Evolutionary conservation across 2,113 vertebrate species (phyloP), one percentile per base, ranked within the genome.

Genomic region (Upupa epops): DNA sequence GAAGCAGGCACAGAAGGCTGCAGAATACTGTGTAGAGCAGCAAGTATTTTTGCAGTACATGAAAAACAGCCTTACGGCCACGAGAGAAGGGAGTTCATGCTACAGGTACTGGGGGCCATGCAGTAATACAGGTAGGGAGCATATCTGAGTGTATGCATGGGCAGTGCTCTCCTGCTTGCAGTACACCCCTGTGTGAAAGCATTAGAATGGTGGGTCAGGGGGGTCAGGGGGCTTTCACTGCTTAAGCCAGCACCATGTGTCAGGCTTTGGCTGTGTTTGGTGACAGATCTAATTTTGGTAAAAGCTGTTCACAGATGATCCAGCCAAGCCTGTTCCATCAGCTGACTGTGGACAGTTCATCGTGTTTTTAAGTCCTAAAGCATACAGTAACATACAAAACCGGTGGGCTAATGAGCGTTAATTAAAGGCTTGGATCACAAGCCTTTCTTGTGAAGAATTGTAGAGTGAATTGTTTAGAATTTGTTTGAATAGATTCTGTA

Each of bases 121-220:
- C 45, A 36, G 6, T 5, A 22, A 31, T 6, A 11, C 4, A 37
- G 66, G 66, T 3, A 29, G 37, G 60, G 73, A 90, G 46, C 0
- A 0, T 32, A 3, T 9, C 13, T 8, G 5, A 5, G 31, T 7
- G 24, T 7, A 1, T 3, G 3, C 8, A 6, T 2, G 31, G 65
- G 26, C 71, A 70, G 36, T 14, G 12, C 52, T 34, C 46, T 54
- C 24, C 36, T 55, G 6, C 20, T 48, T 60, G 29, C n/a, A 12
- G 49, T 6, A 51, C 28, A n/a, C 28, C 8, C 37, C 61, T 52
- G 52, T 0, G 5, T 60, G 42, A 74, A 36, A 72, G 31, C 74
- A 46, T 37, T 58, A 64, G 24, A 14, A 7, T 19, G 49, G 17
- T 51, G 46, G 36, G 32, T 80, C 69, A 28, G 31, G 8, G 17